phyloP scores from a whole-genome alignment of 2,888 invertebrate genomes.

The Synergus itoensis region DNA sequence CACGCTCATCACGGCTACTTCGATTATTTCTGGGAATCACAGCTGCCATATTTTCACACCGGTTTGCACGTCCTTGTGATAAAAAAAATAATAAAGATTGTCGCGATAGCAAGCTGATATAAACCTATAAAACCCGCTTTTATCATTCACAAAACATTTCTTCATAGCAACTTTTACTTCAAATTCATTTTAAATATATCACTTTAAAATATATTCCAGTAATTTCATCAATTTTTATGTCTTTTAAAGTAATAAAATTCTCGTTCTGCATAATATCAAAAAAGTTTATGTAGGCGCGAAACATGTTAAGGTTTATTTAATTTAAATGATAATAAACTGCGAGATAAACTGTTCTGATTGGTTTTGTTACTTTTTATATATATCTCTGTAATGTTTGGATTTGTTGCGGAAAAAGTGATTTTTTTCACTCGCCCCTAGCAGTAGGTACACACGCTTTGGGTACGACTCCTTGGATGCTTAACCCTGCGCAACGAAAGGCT shows the following conservation, averaged over 20 bases:
- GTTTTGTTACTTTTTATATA: neutral
- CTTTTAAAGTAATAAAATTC: too few species aligned
- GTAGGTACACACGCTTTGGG: conserved; percentile 46
- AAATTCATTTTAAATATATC: neutral
- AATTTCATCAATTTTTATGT: neutral
- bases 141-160: neutral
- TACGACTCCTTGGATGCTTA: conserved; percentile 67
- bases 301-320: too few species aligned
- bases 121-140: neutral
- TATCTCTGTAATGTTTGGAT: neutral
- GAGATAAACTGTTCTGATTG: neutral
- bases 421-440: conserved; percentile 32
- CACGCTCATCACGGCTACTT: conserved; percentile 12
- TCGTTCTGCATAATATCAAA: too few species aligned
- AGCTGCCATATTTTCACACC: conserved; percentile 1
- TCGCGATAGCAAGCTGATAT: neutral
- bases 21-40: conserved; percentile 13
- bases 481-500: conserved; percentile 63
- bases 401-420: conserved; percentile 42
- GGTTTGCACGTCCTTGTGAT: neutral
- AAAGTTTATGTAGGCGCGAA: too few species aligned
- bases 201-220: neutral
- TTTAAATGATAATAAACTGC: too few species aligned
- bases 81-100: conserved; percentile 1
- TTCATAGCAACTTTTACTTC: neutral